Evolutionary conservation across 1,140 invertebrate species (phyloP).

Genomic region (Polypedilum vanderplanki): DNA sequence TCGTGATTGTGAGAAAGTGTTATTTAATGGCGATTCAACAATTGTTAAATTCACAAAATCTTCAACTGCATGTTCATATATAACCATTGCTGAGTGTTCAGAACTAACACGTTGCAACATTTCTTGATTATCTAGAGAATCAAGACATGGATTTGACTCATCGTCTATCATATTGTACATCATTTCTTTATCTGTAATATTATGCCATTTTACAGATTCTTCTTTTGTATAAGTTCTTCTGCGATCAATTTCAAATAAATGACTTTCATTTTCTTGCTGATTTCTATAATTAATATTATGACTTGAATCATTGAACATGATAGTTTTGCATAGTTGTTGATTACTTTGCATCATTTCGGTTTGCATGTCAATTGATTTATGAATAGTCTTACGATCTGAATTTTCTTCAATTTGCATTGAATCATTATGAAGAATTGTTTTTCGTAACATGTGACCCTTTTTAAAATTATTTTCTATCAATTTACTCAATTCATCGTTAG

Average conservation of each 20-base stretch:
- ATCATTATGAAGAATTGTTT: background rate
- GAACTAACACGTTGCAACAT: background rate
- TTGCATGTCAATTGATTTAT: background rate
- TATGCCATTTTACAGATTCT: background rate
- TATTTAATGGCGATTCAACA: background rate
- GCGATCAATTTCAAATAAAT: background rate
- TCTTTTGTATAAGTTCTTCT: background rate
- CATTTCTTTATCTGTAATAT: background rate
- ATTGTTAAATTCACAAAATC: background rate
- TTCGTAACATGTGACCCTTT: too few relatives aligned
- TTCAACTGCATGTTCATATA: background rate
- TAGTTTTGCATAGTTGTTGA: too few relatives aligned
- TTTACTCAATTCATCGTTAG: too few relatives aligned
- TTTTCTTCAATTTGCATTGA: background rate
- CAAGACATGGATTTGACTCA: background rate
- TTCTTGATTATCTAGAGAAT: background rate
- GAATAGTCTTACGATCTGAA: background rate
- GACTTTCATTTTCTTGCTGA: too few relatives aligned
- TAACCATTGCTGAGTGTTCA: background rate
- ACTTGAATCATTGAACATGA: too few relatives aligned
- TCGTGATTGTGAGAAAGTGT: background rate
- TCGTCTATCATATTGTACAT: background rate
- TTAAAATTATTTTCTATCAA: too few relatives aligned
- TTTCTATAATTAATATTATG: too few relatives aligned
- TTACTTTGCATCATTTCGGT: too few relatives aligned